Percentiles rank a stretch among this genome's conserved stretches.
Evolutionary conservation across 2,113 vertebrate species (phyloP).

Genomic region (Brachypodius melanocephalos): DNA sequence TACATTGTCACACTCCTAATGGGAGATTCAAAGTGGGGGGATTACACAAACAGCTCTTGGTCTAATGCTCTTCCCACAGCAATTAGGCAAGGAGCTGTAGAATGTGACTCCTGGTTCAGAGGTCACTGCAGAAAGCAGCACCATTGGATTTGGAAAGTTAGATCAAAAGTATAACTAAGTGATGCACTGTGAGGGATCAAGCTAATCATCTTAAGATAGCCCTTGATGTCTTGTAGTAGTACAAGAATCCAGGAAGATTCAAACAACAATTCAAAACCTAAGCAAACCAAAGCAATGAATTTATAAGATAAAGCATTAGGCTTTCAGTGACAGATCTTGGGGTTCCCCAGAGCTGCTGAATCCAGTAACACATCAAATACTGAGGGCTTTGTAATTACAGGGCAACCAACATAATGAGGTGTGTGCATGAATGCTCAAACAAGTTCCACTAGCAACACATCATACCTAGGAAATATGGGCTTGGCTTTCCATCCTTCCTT

Average conservation of each 20-base stretch:
- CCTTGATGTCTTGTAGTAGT: background rate
- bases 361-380: background rate
- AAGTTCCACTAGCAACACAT: background rate
- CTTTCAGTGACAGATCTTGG: background rate
- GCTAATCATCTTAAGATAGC: background rate
- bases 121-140: background rate
- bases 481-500: background rate
- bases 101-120: background rate
- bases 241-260: background rate
- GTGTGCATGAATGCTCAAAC: background rate
- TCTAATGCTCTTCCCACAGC: background rate
- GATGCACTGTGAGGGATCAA: background rate
- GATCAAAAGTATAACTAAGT: background rate
- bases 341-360: background rate
- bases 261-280: background rate
- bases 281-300: background rate
- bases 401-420: background rate
- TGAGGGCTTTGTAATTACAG: background rate
- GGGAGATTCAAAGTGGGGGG: background rate
- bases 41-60: background rate
- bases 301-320: background rate
- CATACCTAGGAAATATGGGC: background rate
- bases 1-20: background rate
- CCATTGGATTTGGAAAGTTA: background rate
- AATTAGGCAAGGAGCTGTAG: background rate